phyloP scores from a whole-genome alignment of 1,140 invertebrate species.

The Zaprionus capensis region DNA sequence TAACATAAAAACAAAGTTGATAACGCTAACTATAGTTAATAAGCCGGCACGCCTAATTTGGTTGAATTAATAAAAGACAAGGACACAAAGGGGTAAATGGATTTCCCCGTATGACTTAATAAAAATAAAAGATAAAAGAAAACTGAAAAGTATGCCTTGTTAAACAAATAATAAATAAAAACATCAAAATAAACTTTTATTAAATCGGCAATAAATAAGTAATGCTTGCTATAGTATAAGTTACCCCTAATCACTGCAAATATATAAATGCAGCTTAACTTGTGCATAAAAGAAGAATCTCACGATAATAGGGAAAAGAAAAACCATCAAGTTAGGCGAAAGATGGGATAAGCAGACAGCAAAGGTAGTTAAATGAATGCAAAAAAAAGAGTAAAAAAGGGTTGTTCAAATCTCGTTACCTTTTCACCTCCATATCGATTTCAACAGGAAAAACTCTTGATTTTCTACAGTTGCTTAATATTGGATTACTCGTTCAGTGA shows the following conservation, averaged over 20 bases:
- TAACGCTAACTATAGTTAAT: too few species aligned
- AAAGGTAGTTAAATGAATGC: neutral
- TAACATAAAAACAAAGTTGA: too few species aligned
- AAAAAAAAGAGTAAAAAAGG: neutral
- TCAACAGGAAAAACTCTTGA: neutral
- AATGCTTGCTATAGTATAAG: neutral
- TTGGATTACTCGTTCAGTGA: slow-evolving; percentile 3
- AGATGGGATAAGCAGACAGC: neutral
- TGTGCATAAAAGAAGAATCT: neutral
- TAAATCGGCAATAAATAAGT: neutral
- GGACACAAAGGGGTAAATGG: too few species aligned
- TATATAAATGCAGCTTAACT: neutral
- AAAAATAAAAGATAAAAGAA: too few species aligned
- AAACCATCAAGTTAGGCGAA: neutral
- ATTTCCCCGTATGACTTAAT: too few species aligned
- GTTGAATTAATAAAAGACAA: too few species aligned
- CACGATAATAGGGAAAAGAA: neutral
- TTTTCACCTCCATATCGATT: neutral
- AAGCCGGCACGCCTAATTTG: too few species aligned
- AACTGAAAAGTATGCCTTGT: too few species aligned
- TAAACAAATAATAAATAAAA: neutral
- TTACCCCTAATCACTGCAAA: neutral
- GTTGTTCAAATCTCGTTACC: neutral
- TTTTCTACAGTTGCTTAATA: neutral
- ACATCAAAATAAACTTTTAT: neutral